These are phyloP conservation scores for Oedothorax gibbosus DNA, from an alignment of 1,140 invertebrate species.

Conservation along the genomic window DNA sequence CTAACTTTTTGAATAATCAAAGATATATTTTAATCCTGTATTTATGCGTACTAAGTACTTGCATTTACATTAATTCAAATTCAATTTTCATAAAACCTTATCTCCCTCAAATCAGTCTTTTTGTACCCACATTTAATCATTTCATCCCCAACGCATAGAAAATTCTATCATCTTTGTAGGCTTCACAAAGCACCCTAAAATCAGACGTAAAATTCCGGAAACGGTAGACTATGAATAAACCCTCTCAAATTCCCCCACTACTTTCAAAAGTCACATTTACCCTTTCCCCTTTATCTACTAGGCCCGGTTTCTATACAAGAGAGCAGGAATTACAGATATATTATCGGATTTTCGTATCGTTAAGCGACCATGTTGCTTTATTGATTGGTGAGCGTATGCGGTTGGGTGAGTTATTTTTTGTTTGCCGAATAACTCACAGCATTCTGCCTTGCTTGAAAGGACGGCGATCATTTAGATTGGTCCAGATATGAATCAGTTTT, in stretches of 20 bases:
- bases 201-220: slow-evolving; percentile 25
- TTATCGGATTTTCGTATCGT: slow-evolving; percentile 58
- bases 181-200: slow-evolving; percentile 4
- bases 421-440: not conserved
- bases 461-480: too few species aligned
- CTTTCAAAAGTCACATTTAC: slow-evolving; percentile 40
- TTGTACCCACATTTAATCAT: too few species aligned
- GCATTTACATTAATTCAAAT: too few species aligned
- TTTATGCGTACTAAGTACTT: too few species aligned
- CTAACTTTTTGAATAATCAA: too few species aligned
- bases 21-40: too few species aligned
- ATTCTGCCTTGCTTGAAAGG: too few species aligned
- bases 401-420: not conserved
- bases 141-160: not conserved
- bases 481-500: too few species aligned
- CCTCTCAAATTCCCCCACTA: slow-evolving; percentile 16
- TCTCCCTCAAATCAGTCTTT: too few species aligned
- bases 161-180: not conserved
- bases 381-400: slow-evolving; percentile 6
- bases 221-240: slow-evolving; percentile 38
- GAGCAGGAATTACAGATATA: slow-evolving; percentile 51
- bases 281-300: not conserved
- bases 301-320: slow-evolving; percentile 1
- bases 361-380: slow-evolving; percentile 34
- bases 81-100: too few species aligned